Conservation (phyloP, 2,888 invertebrate genomes). For the Seira ritae region DNA sequence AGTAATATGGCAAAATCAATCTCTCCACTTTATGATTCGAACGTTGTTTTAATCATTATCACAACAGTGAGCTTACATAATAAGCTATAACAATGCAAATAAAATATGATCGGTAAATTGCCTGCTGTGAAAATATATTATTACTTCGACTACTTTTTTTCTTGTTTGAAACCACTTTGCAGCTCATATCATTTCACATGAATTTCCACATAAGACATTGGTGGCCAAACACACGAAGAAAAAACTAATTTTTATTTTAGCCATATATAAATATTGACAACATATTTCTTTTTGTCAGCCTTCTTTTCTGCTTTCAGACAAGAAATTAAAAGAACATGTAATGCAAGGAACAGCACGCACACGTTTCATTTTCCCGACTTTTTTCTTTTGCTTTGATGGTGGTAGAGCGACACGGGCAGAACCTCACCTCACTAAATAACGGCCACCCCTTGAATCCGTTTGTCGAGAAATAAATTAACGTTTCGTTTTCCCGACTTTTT, state of each 20-base stretch:
- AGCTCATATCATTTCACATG: not conserved
- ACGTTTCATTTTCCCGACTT: conserved; percentile 14
- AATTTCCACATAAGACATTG: no score
- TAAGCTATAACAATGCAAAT: conserved; percentile 38
- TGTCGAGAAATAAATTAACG: conserved; percentile 63
- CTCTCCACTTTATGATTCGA: not conserved
- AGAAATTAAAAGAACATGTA: conserved; percentile 24
- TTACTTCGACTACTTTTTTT: conserved; percentile 5
- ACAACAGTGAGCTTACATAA: conserved; percentile 10
- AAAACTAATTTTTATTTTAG: not conserved
- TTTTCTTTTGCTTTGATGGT: conserved; percentile 51
- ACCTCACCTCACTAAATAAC: conserved; percentile 63
- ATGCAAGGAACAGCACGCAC: conserved; percentile 47
- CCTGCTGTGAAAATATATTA: conserved; percentile 62
- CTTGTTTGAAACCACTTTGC: not conserved
- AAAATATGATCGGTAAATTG: conserved; percentile 50
- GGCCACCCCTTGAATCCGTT: conserved; percentile 64
- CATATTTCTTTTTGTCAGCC: conserved; percentile 15
- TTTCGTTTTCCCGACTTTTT: no score
- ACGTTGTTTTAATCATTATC: conserved; percentile 37
- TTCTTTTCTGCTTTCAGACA: not conserved
- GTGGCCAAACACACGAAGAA: not conserved
- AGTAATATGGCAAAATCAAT: not conserved
- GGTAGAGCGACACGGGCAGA: conserved; percentile 65
- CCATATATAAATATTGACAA: conserved; percentile 53